phyloP scores from a whole-genome alignment of 2,888 invertebrate genomes.

The Agrochola litura region DNA sequence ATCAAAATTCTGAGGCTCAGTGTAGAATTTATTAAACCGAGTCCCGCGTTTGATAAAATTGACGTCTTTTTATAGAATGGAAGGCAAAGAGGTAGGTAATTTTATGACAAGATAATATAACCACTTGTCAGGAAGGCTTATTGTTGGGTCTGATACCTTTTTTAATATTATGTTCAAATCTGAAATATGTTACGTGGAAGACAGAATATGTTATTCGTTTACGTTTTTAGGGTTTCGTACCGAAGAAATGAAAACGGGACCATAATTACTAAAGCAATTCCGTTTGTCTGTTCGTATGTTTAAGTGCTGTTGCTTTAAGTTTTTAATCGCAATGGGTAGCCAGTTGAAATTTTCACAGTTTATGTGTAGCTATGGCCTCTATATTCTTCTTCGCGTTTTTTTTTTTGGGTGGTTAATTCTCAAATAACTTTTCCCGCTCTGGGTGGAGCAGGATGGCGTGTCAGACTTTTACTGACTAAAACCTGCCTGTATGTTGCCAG shows the following conservation, averaged over 20 bases:
- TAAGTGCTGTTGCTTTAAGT: background rate
- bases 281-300: background rate
- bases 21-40: constrained; percentile 57
- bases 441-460: too few species aligned
- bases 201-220: constrained; percentile 10
- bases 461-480: too few species aligned
- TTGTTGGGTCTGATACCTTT: constrained; percentile 3
- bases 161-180: constrained; percentile 6
- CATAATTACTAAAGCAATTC: too few species aligned
- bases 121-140: constrained; percentile 7
- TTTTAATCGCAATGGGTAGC: background rate
- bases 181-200: background rate
- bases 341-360: too few species aligned
- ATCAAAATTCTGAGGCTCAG: constrained; percentile 59
- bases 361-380: too few species aligned
- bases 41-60: constrained; percentile 48
- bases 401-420: too few species aligned
- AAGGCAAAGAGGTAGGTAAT: constrained; percentile 20
- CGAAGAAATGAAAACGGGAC: too few species aligned
- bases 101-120: constrained; percentile 23
- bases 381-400: too few species aligned
- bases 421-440: too few species aligned
- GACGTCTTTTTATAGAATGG: constrained; percentile 27
- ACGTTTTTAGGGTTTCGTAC: background rate
- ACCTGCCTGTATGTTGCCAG: too few species aligned